phyloP scores from a whole-genome alignment of 2,113 vertebrate genomes.

The Cryptoleucopteryx plumbea region DNA sequence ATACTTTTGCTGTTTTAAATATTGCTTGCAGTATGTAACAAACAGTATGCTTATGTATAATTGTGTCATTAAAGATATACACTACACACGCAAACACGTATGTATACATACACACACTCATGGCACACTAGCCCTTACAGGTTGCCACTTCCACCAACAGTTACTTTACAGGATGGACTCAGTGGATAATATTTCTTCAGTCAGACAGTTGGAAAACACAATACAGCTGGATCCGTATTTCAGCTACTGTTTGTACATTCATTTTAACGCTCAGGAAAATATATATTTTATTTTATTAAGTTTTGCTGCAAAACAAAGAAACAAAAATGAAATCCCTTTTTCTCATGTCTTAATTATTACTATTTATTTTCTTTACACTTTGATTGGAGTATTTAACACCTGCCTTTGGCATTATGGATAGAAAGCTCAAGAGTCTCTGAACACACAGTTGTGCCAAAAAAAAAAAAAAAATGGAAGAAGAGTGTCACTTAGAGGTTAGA shows the following conservation, averaged over 20 bases:
- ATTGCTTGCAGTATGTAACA: not conserved
- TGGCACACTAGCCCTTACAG: not conserved
- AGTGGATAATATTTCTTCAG: not conserved
- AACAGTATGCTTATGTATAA: not conserved
- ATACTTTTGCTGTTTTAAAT: not conserved
- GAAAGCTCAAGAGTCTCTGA: constrained; percentile 48
- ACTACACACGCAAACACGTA: not conserved
- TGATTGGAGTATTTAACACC: constrained; percentile 40
- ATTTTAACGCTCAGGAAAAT: constrained; percentile 58
- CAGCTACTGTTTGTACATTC: constrained; percentile 40
- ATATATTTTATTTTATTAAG: constrained; percentile 54
- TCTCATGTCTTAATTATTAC: not conserved
- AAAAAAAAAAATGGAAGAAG: not conserved
- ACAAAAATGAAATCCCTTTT: constrained; percentile 37
- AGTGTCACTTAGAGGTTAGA: constrained; percentile 46
- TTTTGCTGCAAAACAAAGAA: constrained; percentile 63
- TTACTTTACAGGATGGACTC: not conserved
- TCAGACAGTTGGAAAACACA: not conserved
- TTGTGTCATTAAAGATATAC: not conserved
- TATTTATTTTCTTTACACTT: constrained; percentile 43
- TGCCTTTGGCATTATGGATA: constrained; percentile 56
- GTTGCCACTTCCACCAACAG: not conserved
- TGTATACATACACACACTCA: not conserved
- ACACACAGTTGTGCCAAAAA: constrained; percentile 20
- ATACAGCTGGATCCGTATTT: not conserved